Conservation (phyloP, 1,140 invertebrate genomes). For the Nephila pilipes region DNA sequence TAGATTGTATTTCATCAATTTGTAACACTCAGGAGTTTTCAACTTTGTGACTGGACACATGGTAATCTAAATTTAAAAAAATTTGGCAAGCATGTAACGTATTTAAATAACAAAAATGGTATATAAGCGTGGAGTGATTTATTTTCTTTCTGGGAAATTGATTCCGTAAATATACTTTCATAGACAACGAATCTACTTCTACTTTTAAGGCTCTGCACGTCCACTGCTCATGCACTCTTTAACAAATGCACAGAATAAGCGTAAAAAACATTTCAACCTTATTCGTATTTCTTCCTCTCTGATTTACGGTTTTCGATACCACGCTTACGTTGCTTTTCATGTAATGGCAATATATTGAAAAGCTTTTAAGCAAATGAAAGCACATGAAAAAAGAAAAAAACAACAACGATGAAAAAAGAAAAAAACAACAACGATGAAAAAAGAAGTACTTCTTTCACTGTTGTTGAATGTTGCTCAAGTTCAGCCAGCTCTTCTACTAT, state of each 20-base stretch:
- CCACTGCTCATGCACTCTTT: not conserved
- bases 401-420: not conserved
- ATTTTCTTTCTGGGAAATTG: not conserved
- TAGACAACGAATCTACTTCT: not conserved
- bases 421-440: not conserved
- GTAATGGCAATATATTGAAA: conserved; percentile 39
- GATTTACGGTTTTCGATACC: conserved; percentile 1
- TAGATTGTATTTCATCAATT: no score
- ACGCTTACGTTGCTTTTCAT: not conserved
- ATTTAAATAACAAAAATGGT: no score
- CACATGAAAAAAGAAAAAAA: not conserved
- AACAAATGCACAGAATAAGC: not conserved
- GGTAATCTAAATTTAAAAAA: no score
- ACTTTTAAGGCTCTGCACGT: not conserved
- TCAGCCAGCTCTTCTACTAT: not conserved
- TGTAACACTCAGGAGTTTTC: no score
- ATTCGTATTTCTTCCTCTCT: not conserved
- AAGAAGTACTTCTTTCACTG: not conserved
- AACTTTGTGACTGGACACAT: no score
- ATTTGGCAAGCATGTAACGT: no score
- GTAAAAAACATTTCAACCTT: not conserved
- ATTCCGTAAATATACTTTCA: not conserved
- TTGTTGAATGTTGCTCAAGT: not conserved
- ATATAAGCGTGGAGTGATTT: no score
- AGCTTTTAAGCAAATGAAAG: conserved; percentile 63